Percentiles rank a stretch among this genome's conserved stretches.
phyloP scores from a whole-genome alignment of 2,113 vertebrate species.

The Microcebus tavaratra region DNA sequence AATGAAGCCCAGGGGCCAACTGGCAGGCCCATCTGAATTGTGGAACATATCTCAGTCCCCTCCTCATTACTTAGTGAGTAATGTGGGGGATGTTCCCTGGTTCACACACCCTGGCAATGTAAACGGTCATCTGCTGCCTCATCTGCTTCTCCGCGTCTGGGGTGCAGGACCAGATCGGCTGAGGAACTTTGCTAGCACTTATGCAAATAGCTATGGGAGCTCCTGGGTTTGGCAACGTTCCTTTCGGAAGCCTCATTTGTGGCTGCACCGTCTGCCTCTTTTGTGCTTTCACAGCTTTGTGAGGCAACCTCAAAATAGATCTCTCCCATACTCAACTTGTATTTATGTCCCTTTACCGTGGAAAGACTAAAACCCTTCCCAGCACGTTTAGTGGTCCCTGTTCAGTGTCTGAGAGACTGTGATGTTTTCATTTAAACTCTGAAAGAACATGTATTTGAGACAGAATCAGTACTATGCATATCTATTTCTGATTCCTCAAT shows the following conservation, averaged over 20 bases:
- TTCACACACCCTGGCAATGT: conserved; percentile 73
- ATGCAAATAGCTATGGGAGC: conserved; percentile 71
- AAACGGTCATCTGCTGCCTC: conserved; percentile 76
- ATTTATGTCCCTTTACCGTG: background rate
- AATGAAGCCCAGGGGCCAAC: conserved; percentile 72
- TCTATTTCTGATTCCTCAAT: background rate
- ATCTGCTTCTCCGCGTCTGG: conserved; percentile 70
- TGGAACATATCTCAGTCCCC: conserved; percentile 63
- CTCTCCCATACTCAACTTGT: background rate
- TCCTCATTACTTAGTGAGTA: conserved; percentile 76
- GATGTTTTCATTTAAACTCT: background rate
- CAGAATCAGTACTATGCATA: background rate
- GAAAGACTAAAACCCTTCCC: background rate
- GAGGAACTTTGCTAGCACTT: conserved; percentile 68
- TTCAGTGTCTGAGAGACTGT: background rate
- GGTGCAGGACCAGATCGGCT: conserved; percentile 67
- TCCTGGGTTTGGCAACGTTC: conserved; percentile 67
- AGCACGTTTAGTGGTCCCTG: background rate
- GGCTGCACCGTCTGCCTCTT: conserved; percentile 67
- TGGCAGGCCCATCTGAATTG: conserved; percentile 66
- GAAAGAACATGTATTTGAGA: conserved; percentile 18
- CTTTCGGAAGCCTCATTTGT: conserved; percentile 51
- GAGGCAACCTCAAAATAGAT: conserved; percentile 46
- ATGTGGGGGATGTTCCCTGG: conserved; percentile 58
- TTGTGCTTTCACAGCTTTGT: conserved; percentile 44